Evolutionary conservation across 2,888 invertebrate species (phyloP).

Genomic region (Andrena marginata): DNA sequence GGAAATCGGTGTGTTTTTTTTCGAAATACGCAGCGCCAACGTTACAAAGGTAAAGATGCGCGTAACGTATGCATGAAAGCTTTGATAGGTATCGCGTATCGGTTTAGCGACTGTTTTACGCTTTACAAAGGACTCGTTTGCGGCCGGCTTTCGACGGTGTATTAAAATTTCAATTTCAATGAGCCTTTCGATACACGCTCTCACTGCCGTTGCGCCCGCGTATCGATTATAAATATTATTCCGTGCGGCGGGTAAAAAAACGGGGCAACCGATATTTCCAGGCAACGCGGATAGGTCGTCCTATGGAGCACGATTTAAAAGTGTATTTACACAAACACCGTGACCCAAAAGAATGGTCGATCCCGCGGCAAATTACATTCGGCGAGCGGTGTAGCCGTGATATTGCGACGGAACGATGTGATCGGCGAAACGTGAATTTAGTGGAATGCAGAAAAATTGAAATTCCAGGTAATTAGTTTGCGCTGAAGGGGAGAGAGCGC

Average conservation of each 20-base stretch:
- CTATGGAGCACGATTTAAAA: neutral
- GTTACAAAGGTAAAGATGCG: constrained; percentile 23
- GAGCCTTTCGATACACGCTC: neutral
- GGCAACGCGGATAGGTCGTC: neutral
- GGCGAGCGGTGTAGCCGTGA: neutral
- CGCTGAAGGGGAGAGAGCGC: neutral
- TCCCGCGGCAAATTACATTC: constrained; percentile 3
- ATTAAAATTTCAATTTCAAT: constrained; percentile 45
- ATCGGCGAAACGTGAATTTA: neutral
- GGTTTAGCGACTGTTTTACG: constrained; percentile 41
- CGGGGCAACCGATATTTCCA: constrained; percentile 11
- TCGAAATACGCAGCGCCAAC: constrained; percentile 10
- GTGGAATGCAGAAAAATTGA: neutral
- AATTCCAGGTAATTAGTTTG: neutral
- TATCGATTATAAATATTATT: constrained; percentile 20
- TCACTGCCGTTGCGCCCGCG: neutral
- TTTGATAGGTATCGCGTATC: constrained; percentile 12
- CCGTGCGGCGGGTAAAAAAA: neutral
- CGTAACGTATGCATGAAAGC: constrained; percentile 48
- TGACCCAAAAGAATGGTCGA: neutral
- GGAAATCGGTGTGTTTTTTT: constrained; percentile 10
- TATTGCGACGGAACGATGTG: too few species aligned
- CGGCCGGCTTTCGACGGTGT: neutral
- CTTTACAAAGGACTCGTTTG: constrained; percentile 36
- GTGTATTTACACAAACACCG: constrained; percentile 21